phyloP scores from a whole-genome alignment of 37 sponge, comb jelly and placozoan species.

The Agelas oroides region DNA sequence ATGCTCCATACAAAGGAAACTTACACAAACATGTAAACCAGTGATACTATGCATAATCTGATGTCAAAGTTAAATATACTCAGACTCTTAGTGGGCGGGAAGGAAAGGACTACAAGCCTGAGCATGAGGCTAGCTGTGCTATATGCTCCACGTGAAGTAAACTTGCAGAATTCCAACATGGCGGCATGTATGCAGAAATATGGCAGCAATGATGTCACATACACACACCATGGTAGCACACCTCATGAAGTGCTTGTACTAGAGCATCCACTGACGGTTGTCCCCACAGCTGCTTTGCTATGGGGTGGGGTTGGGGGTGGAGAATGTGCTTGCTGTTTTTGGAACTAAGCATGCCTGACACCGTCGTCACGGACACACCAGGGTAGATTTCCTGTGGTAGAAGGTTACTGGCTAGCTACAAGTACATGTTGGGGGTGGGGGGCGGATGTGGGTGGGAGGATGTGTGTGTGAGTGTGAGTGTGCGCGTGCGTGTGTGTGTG shows the following conservation, averaged over 20 bases:
- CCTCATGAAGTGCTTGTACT: slow-evolving; percentile 56
- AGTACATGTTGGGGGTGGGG: neutral
- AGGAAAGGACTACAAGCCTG: no score
- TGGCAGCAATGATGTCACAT: no score
- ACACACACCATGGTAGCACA: neutral
- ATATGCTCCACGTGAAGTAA: no score
- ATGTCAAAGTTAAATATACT: no score
- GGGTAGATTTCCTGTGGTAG: slow-evolving; percentile 70
- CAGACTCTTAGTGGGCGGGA: no score
- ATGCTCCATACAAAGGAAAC: no score
- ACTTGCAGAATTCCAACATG: no score
- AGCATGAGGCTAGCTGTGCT: no score
- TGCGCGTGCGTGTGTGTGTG: slow-evolving; percentile 29
- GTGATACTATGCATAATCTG: no score
- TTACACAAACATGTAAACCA: no score
- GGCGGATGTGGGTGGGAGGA: neutral
- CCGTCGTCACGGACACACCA: slow-evolving; percentile 52
- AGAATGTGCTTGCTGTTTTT: slow-evolving; percentile 47
- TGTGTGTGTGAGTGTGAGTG: slow-evolving; percentile 11
- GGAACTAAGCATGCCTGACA: slow-evolving; percentile 51
- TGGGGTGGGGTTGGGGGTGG: slow-evolving; percentile 16
- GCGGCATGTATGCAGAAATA: no score
- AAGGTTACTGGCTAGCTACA: slow-evolving; percentile 53
- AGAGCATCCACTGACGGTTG: slow-evolving; percentile 30
- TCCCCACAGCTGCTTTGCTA: slow-evolving; percentile 65